Base-by-base conservation (phyloP, 1,140 invertebrate genomes). In the Neodiprion pinetum region DNA sequence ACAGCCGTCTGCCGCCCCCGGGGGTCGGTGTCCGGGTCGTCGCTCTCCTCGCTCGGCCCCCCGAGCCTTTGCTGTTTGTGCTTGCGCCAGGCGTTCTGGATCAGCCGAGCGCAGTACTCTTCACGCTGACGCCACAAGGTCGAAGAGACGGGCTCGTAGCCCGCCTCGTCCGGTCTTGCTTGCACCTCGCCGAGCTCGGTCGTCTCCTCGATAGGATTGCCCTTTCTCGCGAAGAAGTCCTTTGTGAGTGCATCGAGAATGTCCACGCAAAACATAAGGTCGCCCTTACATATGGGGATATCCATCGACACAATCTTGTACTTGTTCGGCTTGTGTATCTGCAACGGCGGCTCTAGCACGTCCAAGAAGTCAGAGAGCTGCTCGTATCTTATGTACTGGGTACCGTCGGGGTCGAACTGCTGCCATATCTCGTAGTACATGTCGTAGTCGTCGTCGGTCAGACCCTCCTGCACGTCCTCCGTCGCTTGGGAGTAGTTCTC, bases 371-470 rank as follows among this genome's bases (percentile, higher is more conserved):
- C 97, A 0, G 96, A 97, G 69, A 99, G 89, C 86, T 97, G 94
- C 80, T 97, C 94, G 89, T 98, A 97, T 69, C 94, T 92, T 81
- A 99, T 98, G 89, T 98, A 99, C 87, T 99, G 96, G 7, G 97
- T 98, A 70, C 98, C 98, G 83, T 99, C 96, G 0, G 98, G 97
- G 89, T 99, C 98, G 88, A 97, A 99, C 82, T 97, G 94, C 86
- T 99, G 97, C 98, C 98, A 99, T 79, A 99, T 98, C 89, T 99
- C 98, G 86, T 99, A 99, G 89, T 98, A 99, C 97, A 99, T 98
- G 86, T 99, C 98, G 90, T 99, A 99, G 87, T 99, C 98, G 88
- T 99, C 98, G 85, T 98, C 97, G 48, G 98, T 99, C 67, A 99
- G 91, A 82, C 98, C 97, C 88, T 99, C 97, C 86, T 99, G 97